These are phyloP conservation scores for Pelobates cultripes DNA, from an alignment of 2,797 vertebrate species.

Conservation along the genomic window DNA sequence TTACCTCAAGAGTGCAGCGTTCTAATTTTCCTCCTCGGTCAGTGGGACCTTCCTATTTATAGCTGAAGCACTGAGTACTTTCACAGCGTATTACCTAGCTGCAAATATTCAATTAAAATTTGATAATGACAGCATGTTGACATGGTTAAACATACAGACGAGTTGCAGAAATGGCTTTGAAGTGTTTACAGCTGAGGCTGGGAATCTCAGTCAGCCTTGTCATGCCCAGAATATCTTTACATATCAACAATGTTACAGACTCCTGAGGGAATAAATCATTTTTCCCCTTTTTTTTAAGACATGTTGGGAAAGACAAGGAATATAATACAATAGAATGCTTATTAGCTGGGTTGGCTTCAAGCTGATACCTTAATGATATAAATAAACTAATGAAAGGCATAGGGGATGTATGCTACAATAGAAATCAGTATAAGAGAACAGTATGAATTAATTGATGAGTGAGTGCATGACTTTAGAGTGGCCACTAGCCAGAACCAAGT, in stretches of 20 bases:
- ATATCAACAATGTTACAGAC: constrained; percentile 51
- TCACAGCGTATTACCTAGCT: constrained; percentile 38
- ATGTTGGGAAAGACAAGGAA: constrained; percentile 20
- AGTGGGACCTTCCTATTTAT: background rate
- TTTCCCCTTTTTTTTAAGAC: constrained; percentile 2
- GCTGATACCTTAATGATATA: constrained; percentile 7
- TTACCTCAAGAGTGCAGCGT: background rate
- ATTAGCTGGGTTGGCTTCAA: constrained; percentile 10
- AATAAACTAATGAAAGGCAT: constrained; percentile 30
- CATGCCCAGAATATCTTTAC: constrained; percentile 51
- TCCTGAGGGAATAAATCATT: constrained; percentile 49
- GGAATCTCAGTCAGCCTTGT: constrained; percentile 51
- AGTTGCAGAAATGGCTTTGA: constrained; percentile 45
- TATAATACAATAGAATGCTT: constrained; percentile 15
- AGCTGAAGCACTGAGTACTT: constrained; percentile 12
- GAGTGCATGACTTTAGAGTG: no score
- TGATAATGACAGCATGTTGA: constrained; percentile 57
- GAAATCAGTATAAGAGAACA: no score
- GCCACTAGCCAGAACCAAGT: no score
- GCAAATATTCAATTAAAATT: constrained; percentile 55
- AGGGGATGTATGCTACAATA: background rate
- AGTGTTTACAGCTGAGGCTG: constrained; percentile 52
- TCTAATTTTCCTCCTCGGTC: constrained; percentile 11
- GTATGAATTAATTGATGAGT: no score
- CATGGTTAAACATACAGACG: constrained; percentile 53